Conservation (phyloP, 2,797 vertebrate genomes). For the Melanotaenia parkinsoni region DNA sequence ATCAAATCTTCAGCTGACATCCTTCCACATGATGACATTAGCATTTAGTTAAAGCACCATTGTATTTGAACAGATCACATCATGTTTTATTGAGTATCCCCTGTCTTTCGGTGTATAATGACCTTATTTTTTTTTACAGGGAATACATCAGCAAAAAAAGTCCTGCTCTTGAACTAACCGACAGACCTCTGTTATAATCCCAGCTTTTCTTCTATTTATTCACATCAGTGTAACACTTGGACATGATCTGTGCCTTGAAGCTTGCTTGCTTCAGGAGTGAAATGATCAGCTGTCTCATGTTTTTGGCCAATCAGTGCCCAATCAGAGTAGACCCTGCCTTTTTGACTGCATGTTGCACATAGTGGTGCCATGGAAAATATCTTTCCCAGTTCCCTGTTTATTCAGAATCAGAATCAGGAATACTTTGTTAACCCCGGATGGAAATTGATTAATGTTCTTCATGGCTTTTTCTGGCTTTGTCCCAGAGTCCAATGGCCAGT, state of each 20-base stretch:
- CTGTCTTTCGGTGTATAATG: not conserved
- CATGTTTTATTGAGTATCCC: not conserved
- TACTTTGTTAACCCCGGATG: not conserved
- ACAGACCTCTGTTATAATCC: not conserved
- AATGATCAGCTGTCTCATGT: not conserved
- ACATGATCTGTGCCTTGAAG: not conserved
- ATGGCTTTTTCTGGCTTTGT: not conserved
- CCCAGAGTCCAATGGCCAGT: too few species aligned
- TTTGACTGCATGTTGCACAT: not conserved
- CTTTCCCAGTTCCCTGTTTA: not conserved
- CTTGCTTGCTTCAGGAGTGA: not conserved
- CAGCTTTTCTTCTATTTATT: not conserved
- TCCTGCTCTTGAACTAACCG: too few species aligned
- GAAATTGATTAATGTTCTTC: not conserved
- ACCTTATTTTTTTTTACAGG: too few species aligned
- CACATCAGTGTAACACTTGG: not conserved
- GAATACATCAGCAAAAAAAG: not conserved
- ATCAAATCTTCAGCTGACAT: not conserved
- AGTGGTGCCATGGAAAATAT: not conserved
- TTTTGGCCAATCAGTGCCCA: not conserved
- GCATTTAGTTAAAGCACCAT: conserved; percentile 1
- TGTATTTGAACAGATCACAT: not conserved
- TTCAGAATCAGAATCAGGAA: not conserved
- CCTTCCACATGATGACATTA: not conserved
- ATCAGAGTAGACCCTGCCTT: not conserved